Conservation (phyloP, 2,888 invertebrate species). For the Agrochola litura region DNA sequence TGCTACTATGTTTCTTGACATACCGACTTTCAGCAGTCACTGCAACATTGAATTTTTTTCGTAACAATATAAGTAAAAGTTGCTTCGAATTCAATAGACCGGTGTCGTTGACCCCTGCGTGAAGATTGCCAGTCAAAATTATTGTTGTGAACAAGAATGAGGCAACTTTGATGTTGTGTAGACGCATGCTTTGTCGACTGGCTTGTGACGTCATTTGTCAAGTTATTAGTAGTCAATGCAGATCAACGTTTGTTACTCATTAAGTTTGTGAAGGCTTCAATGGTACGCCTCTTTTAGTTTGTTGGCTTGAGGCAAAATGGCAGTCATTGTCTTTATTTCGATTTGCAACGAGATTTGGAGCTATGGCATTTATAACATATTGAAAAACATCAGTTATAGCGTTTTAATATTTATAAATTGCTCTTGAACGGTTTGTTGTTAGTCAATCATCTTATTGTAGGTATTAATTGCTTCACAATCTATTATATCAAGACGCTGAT, state of each 20-base stretch:
- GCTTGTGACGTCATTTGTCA: conserved; percentile 47
- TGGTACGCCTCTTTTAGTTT: conserved; percentile 16
- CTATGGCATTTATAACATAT: background rate
- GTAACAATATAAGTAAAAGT: conserved; percentile 70
- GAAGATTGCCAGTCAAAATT: conserved; percentile 38
- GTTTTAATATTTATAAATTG: background rate
- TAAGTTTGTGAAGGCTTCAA: conserved; percentile 39
- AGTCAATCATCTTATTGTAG: background rate
- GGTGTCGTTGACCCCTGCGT: conserved; percentile 59
- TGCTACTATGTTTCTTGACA: background rate
- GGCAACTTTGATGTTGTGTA: conserved; percentile 43
- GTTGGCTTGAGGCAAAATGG: conserved; percentile 10
- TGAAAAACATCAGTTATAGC: background rate
- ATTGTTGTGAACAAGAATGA: conserved; percentile 38
- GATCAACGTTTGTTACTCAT: conserved; percentile 27
- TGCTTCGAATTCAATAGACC: conserved; percentile 54
- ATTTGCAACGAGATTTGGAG: background rate
- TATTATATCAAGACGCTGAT: background rate
- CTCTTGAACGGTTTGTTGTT: background rate
- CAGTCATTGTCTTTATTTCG: background rate
- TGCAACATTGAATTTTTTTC: conserved; percentile 27
- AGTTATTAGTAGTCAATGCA: conserved; percentile 56
- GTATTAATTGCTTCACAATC: conserved; percentile 12
- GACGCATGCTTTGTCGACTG: conserved; percentile 4
- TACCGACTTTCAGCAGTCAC: background rate